Percentiles rank a stretch among this genome's conserved stretches.
These are phyloP conservation scores for Scyliorhinus canicula DNA, from an alignment of 2,797 vertebrate genomes.

Conservation along the genomic window DNA sequence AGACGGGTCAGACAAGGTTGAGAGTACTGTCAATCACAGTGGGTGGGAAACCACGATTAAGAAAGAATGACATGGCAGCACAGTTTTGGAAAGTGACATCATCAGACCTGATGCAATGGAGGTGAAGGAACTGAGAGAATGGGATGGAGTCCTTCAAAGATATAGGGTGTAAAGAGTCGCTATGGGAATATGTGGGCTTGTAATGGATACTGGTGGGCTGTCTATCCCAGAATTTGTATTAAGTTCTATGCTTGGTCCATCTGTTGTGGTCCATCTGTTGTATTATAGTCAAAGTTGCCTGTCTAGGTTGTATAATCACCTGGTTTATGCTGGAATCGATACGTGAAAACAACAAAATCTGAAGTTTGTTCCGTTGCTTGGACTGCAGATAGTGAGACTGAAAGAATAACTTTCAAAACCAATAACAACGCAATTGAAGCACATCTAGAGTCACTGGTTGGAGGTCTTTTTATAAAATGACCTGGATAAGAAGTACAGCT, in stretches of 20 bases:
- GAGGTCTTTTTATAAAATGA: not conserved
- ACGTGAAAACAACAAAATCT: not conserved
- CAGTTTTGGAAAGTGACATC: too few relatives aligned
- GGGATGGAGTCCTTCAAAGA: too few relatives aligned
- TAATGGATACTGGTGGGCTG: too few relatives aligned
- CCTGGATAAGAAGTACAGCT: not conserved
- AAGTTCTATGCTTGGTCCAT: not conserved
- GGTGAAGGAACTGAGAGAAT: too few relatives aligned
- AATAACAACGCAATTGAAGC: not conserved
- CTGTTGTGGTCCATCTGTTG: not conserved
- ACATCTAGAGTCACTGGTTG: not conserved
- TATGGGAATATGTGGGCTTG: too few relatives aligned
- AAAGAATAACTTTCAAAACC: not conserved
- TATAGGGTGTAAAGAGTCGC: too few relatives aligned
- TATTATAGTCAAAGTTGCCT: not conserved
- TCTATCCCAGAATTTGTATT: too few relatives aligned
- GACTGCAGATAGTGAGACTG: not conserved
- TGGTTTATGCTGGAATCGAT: not conserved
- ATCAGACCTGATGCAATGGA: too few relatives aligned
- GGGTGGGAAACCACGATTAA: too few relatives aligned
- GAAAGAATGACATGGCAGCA: too few relatives aligned
- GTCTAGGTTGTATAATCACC: not conserved
- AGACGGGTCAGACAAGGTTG: too few relatives aligned
- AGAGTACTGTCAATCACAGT: too few relatives aligned
- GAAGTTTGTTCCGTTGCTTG: not conserved